Percentiles rank a stretch among this genome's conserved stretches.
Evolutionary conservation across 1,140 invertebrate genomes (phyloP).

Genomic region (Triops longicaudatus): DNA sequence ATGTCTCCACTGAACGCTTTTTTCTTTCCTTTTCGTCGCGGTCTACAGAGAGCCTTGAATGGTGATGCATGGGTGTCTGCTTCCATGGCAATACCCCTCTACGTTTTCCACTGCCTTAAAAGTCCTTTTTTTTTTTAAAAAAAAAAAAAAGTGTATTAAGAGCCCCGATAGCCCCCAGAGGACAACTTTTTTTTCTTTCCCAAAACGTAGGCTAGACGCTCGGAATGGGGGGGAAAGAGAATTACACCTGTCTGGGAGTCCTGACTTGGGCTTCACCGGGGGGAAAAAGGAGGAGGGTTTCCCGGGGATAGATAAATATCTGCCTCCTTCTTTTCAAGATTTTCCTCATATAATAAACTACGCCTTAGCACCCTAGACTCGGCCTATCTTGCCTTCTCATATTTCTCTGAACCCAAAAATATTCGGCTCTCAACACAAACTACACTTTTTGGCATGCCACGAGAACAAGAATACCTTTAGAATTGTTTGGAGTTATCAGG

Average conservation of each 20-base stretch:
- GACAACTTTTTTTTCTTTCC: not conserved
- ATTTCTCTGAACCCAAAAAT: not conserved
- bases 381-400: not conserved
- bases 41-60: not conserved
- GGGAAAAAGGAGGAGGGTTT: not conserved
- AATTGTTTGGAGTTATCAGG: not conserved
- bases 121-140: not conserved
- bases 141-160: not conserved
- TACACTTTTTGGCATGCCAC: not conserved
- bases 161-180: not conserved
- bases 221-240: not conserved
- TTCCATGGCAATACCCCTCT: slow-evolving; percentile 11
- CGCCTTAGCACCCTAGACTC: not conserved
- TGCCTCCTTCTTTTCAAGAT: not conserved
- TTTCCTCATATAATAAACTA: not conserved
- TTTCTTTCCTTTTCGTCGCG: not conserved
- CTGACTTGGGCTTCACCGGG: not conserved
- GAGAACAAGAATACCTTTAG: not conserved
- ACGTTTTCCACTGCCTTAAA: not conserved
- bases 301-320: not conserved
- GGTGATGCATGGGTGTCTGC: not conserved
- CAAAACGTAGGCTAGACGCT: slow-evolving; percentile 8
- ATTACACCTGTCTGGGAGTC: slow-evolving; percentile 5
- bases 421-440: not conserved
- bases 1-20: not conserved